Conservation (phyloP, 35 echinoderm and acorn worm species). For the Ophiothrix spiculata region DNA sequence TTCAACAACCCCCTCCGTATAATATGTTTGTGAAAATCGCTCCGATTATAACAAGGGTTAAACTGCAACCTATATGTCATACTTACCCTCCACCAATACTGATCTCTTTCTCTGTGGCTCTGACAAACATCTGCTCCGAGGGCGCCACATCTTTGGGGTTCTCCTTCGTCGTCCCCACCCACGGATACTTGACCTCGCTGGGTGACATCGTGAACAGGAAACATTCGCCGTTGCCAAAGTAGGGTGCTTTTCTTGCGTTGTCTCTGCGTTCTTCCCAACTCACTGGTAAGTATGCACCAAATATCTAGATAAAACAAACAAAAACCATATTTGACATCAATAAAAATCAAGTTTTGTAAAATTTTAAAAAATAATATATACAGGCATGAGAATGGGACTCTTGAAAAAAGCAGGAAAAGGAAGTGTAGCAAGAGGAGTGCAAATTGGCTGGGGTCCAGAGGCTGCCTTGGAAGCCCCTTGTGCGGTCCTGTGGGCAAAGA, state of each 20-base stretch:
- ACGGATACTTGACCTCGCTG: constrained; percentile 65
- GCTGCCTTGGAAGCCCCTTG: too few species aligned
- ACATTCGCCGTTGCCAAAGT: constrained; percentile 91
- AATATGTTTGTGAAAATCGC: too few species aligned
- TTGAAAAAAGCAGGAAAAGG: too few species aligned
- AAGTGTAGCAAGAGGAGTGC: too few species aligned
- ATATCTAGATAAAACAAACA: too few species aligned
- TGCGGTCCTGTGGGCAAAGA: too few species aligned
- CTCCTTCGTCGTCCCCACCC: constrained; percentile 60
- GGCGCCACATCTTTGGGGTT: constrained; percentile 23
- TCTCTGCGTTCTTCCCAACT: constrained; percentile 49
- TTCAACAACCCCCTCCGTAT: too few species aligned
- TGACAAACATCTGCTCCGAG: constrained; percentile 46
- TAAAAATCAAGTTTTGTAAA: too few species aligned
- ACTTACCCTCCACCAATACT: constrained; percentile 65
- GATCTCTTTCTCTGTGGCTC: constrained; percentile 17
- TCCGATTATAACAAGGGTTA: neutral
- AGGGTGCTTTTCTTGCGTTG: constrained; percentile 52
- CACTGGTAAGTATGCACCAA: constrained; percentile 83
- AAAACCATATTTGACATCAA: too few species aligned
- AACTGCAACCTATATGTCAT: neutral
- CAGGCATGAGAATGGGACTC: too few species aligned
- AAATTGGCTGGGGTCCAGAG: too few species aligned
- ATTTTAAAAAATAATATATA: too few species aligned
- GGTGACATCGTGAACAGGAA: constrained; percentile 76